phyloP scores from a whole-genome alignment of 2,888 invertebrate genomes.

The Bursaphelenchus okinawaensis region DNA sequence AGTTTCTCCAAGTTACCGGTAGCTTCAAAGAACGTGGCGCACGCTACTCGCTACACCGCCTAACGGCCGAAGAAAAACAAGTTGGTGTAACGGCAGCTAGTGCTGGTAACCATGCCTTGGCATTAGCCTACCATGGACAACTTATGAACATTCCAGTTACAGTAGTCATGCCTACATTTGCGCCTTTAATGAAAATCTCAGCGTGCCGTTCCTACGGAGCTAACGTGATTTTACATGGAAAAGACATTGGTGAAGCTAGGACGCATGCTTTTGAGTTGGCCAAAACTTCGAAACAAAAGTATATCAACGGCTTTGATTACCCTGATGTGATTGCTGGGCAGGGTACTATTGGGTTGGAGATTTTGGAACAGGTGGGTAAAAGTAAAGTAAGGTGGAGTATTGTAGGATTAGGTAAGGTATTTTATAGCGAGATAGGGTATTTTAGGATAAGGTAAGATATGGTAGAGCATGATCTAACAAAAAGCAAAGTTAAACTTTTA shows the following conservation, averaged over 20 bases:
- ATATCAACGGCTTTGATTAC: slow-evolving; percentile 90
- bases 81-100: slow-evolving; percentile 47
- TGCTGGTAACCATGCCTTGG: slow-evolving; percentile 82
- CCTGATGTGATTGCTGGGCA: slow-evolving; percentile 91
- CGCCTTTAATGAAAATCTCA: slow-evolving; percentile 91
- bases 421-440: not conserved
- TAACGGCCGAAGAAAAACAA: slow-evolving; percentile 25
- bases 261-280: slow-evolving; percentile 71
- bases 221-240: slow-evolving; percentile 74
- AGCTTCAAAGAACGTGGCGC: slow-evolving; percentile 94
- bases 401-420: not conserved
- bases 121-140: slow-evolving; percentile 74
- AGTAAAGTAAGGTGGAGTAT: too few relatives aligned
- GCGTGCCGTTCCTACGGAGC: slow-evolving; percentile 79
- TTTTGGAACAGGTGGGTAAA: slow-evolving; percentile 69
- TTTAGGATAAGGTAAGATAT: not conserved
- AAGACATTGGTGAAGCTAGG: slow-evolving; percentile 29
- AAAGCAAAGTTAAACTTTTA: not conserved
- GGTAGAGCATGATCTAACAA: not conserved
- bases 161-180: slow-evolving; percentile 89
- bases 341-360: slow-evolving; percentile 86
- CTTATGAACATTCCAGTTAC: slow-evolving; percentile 70
- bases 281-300: slow-evolving; percentile 69
- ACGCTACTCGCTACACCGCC: slow-evolving; percentile 64
- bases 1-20: slow-evolving; percentile 88